A percentile compares a stretch with the other conserved stretches of the same genome.
Evolutionary conservation across 2,113 vertebrate genomes (phyloP).

Genomic region (Thalassarche chlororhynchos): DNA sequence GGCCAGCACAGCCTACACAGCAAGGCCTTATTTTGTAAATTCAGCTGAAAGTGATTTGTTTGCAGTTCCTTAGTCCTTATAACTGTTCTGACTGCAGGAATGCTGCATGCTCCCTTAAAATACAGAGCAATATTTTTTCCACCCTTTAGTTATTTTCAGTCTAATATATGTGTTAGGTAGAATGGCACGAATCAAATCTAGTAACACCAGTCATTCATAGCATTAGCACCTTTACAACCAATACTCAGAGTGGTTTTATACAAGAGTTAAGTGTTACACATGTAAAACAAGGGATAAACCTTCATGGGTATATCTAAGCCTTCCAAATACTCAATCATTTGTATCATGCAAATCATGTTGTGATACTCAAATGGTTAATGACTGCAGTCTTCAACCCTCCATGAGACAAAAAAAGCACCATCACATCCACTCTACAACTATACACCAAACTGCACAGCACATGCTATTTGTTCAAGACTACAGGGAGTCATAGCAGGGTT

Average conservation of each 20-base stretch:
- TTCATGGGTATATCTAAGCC: background rate
- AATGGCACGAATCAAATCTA: background rate
- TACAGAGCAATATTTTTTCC: background rate
- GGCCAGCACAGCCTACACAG: background rate
- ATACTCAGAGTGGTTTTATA: background rate
- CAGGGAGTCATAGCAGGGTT: background rate
- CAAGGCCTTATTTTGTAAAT: background rate
- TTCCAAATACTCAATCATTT: background rate
- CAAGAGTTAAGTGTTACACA: background rate
- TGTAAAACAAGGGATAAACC: background rate
- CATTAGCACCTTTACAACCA: background rate
- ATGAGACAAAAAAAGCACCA: background rate
- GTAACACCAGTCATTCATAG: background rate
- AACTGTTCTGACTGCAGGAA: background rate
- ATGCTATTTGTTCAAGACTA: background rate
- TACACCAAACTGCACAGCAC: background rate
- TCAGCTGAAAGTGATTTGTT: background rate
- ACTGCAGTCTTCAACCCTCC: background rate
- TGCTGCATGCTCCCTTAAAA: background rate
- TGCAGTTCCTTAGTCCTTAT: background rate
- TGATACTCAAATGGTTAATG: background rate
- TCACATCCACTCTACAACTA: background rate
- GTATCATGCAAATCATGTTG: too few species aligned
- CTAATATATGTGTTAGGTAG: background rate
- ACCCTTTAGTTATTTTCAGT: background rate